A percentile compares a stretch with the other conserved stretches of the same genome.
Conservation (phyloP, 2,113 vertebrate species). For the Nymphicus hollandicus region DNA sequence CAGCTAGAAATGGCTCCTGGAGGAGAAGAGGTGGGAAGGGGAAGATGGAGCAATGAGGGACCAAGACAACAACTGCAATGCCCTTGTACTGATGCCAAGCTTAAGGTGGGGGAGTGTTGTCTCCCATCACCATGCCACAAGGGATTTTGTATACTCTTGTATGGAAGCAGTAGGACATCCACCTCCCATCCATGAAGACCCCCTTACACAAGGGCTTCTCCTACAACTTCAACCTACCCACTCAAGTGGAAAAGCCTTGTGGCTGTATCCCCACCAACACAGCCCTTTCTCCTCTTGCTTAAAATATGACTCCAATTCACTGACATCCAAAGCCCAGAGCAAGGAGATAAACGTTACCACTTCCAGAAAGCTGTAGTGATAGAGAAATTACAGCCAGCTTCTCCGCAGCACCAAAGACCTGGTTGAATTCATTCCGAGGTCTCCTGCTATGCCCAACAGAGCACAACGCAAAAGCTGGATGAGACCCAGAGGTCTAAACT, state of each 20-base stretch:
- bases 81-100: accelerated
- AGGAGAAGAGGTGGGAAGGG: neutral
- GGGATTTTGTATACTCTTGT: neutral
- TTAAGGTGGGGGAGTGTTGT: neutral
- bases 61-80: accelerated
- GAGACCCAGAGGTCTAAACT: neutral
- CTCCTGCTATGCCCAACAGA: constrained; percentile 16
- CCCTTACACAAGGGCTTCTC: neutral
- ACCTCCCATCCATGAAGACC: neutral
- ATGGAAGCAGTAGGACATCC: neutral
- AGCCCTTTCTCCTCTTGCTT: neutral
- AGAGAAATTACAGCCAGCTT: neutral
- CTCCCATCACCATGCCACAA: neutral
- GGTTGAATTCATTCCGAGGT: neutral
- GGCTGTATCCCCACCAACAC: neutral
- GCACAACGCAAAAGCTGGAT: neutral
- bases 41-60: neutral
- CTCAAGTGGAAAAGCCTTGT: neutral
- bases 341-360: neutral
- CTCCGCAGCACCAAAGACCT: neutral
- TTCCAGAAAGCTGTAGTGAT: constrained; percentile 3
- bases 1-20: neutral
- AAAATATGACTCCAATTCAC: neutral
- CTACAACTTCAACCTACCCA: neutral
- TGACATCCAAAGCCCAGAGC: constrained; percentile 8